Percentiles rank a stretch among this genome's conserved stretches.
phyloP scores from a whole-genome alignment of 1,140 invertebrate genomes.

The Ceratoteleas bidentatus region DNA sequence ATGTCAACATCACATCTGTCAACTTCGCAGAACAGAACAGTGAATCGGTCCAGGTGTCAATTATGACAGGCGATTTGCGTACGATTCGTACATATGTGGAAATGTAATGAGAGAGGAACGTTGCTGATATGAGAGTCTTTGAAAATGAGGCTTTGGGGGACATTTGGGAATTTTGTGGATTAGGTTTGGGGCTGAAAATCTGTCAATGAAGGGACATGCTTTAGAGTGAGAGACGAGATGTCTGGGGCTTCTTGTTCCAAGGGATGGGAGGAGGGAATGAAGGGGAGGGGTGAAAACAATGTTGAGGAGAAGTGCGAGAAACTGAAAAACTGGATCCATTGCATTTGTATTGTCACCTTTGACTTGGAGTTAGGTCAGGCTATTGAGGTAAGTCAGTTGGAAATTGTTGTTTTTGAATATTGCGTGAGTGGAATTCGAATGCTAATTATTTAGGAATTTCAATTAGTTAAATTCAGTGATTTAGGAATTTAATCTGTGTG shows the following conservation, averaged over 20 bases:
- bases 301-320: conserved; percentile 76
- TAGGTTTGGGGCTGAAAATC: too few species aligned
- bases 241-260: conserved; percentile 71
- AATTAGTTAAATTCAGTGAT: not conserved
- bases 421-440: not conserved
- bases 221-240: conserved; percentile 56
- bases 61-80: too few species aligned
- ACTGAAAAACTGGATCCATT: conserved; percentile 97
- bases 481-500: too few species aligned
- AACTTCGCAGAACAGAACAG: too few species aligned
- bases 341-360: conserved; percentile 98
- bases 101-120: too few species aligned
- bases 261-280: conserved; percentile 37
- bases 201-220: not conserved
- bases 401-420: conserved; percentile 8
- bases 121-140: not conserved
- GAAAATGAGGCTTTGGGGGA: too few species aligned
- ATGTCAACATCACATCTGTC: too few species aligned
- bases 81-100: not conserved
- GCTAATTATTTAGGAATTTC: not conserved
- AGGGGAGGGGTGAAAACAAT: conserved; percentile 21
- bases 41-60: too few species aligned
- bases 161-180: too few species aligned
- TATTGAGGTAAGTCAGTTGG: conserved; percentile 87
- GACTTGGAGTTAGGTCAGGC: conserved; percentile 98